Evolutionary conservation across 2,113 vertebrate genomes (phyloP).

Genomic region (Ciconia stormi): DNA sequence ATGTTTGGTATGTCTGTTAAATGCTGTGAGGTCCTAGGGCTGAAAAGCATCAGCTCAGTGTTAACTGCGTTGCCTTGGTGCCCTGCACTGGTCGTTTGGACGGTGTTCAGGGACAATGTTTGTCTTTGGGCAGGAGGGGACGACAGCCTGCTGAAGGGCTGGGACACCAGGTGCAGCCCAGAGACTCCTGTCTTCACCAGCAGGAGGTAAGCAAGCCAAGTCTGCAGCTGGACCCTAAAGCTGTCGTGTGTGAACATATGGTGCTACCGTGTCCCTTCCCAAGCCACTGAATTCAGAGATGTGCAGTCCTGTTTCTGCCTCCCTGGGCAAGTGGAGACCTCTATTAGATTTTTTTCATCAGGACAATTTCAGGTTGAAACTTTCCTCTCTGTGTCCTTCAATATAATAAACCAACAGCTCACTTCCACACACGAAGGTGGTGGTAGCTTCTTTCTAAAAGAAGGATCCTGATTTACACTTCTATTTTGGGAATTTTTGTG

Average conservation of each 20-base stretch:
- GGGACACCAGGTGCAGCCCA: conserved; percentile 82
- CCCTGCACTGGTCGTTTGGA: background rate
- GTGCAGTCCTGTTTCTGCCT: background rate
- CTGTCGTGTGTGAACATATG: accelerated
- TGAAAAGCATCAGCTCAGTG: background rate
- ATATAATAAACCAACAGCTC: background rate
- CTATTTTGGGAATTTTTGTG: background rate
- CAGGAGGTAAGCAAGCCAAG: conserved; percentile 69
- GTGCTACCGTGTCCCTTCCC: background rate
- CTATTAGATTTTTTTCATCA: background rate
- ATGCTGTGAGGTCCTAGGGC: background rate
- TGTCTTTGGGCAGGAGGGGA: conserved; percentile 83
- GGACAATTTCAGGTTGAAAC: background rate
- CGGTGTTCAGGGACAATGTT: background rate
- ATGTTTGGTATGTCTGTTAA: background rate
- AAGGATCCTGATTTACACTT: background rate
- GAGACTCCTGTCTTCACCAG: conserved; percentile 81
- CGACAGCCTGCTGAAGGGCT: conserved; percentile 90
- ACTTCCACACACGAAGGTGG: background rate
- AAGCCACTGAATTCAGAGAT: background rate
- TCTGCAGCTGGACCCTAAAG: background rate
- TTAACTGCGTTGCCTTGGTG: background rate
- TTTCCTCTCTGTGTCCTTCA: background rate
- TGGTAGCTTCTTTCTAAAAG: background rate
- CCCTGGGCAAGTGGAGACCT: background rate